Evolutionary conservation across 2,888 invertebrate species (phyloP), one percentile per base, ranked within the genome.

Genomic region (Pinctada fucata): DNA sequence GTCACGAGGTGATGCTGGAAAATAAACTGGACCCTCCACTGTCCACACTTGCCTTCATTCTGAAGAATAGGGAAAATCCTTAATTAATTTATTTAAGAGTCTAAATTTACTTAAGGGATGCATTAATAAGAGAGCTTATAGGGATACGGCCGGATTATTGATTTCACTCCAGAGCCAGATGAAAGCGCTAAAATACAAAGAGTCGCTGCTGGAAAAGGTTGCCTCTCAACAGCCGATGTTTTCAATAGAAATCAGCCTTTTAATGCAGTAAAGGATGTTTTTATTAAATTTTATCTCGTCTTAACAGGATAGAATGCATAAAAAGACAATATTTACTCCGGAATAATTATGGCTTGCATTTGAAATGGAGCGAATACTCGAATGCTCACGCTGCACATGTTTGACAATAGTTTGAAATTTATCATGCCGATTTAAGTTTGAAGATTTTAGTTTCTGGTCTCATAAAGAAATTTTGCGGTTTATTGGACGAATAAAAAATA

Each of bases 11-110:
- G 58, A 8, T 10, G 10, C 6, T 8, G 10, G 6, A 52, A 52
- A 52, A 8, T 8, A 52, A 52, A 5, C 10, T 52, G 10, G 58
- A 10, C 58, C 58, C 58, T 10, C 58, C 6, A 8, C 6, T 10
- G 10, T 52, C 5, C 10, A 72, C 71, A 72, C 71, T 47, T 16
- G 51, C 45, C 52, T 31, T 52, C 58, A 31, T 10, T 3, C 16
- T 16, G 31, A 66, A 50, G 66, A 74, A 72, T 72, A 31, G 74
- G 13, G 50, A 50, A 66, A 66, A 66, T 66, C 66, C 66, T 74
- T 74, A 74, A 74, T 74, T 74, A 74, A 74, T 74, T 66, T 74
- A 74, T 74, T 65, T 74, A 74, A 74, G 63, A 66, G 74, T 63
- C 48, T n/a, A 66, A 74, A 66, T 74, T 74, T 74, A 74, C 74